A percentile compares a stretch with the other conserved stretches of the same genome.
Evolutionary conservation across 2,113 vertebrate genomes (phyloP).

Genomic region (Tetrax tetrax): DNA sequence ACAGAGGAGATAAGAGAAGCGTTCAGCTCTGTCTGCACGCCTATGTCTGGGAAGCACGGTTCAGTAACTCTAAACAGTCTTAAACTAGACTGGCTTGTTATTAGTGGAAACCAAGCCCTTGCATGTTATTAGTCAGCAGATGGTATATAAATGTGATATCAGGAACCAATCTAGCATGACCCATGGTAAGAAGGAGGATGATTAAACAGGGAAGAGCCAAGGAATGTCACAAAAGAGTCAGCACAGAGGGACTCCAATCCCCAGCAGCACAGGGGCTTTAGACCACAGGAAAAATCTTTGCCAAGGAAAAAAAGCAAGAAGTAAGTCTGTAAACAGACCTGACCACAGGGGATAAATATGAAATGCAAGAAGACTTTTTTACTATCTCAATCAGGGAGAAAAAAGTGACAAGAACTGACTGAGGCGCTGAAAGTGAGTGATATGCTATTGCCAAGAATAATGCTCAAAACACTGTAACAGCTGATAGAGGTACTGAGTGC

Average conservation of each 20-base stretch:
- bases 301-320: not conserved
- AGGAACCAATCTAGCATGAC: conserved; percentile 24
- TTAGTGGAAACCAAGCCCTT: conserved; percentile 16
- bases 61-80: not conserved
- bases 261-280: not conserved
- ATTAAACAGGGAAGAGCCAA: conserved; percentile 30
- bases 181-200: conserved; percentile 9
- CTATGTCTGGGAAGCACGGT: not conserved
- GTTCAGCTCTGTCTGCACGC: not conserved
- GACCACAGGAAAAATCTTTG: not conserved
- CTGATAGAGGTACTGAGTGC: conserved; percentile 34
- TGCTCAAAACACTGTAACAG: conserved; percentile 37
- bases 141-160: conserved; percentile 38
- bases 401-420: conserved; percentile 54
- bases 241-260: not conserved
- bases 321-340: conserved; percentile 40
- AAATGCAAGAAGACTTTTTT: conserved; percentile 48
- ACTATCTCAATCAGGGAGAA: conserved; percentile 41
- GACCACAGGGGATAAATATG: conserved; percentile 27
- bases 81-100: not conserved
- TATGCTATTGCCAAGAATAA: conserved; percentile 53
- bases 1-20: not conserved
- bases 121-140: conserved; percentile 33
- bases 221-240: conserved; percentile 14
- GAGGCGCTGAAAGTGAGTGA: conserved; percentile 36